Evolutionary conservation across 2,888 invertebrate genomes (phyloP), one percentile per base, ranked within the genome.

Genomic region (Exocentrus adspersus): DNA sequence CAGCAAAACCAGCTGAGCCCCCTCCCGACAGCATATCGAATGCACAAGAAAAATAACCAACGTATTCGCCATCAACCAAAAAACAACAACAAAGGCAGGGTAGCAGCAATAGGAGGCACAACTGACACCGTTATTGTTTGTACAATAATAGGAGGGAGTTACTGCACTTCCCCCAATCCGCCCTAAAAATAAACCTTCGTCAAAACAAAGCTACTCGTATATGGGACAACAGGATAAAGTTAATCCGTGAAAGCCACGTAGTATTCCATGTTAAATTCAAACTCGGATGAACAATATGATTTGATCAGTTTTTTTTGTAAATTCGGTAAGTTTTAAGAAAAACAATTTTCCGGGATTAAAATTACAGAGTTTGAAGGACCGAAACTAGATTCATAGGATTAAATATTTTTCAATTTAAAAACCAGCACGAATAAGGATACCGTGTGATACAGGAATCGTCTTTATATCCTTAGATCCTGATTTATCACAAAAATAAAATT

Each of bases 121-220:
- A 14, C 19, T 12, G 46, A 46, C 46, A 14, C 10, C 17, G 12
- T 30, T 16, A 48, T 12, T 16, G 48, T 28, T 24, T 48, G 28
- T 17, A 14, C 12, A 28, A 7, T n/a, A n/a, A n/a, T 28, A 7
- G 7, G 48, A 48, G 28, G 48, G 16, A 14, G 24, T 48, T 14
- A 48, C 24, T 48, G 20, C 20, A 28, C 45, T 48, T 48, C 17
- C 16, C 28, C 28, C 9, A 12, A 28, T 10, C 10, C 2, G 24
- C 48, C 48, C 48, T 48, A 48, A 48, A 48, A 48, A 48, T 48
- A 48, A 24, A 48, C 48, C 17, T 48, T 28, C 48, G 28, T 16
- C 48, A 16, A 48, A 48, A 48, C 48, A 30, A 48, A 5, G 37
- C 37, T n/a, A 30, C 30, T n/a, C n/a, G n/a, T n/a, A 24, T 24